Conservation (phyloP, 2,113 vertebrate genomes). For the Pristiophorus japonicus region DNA sequence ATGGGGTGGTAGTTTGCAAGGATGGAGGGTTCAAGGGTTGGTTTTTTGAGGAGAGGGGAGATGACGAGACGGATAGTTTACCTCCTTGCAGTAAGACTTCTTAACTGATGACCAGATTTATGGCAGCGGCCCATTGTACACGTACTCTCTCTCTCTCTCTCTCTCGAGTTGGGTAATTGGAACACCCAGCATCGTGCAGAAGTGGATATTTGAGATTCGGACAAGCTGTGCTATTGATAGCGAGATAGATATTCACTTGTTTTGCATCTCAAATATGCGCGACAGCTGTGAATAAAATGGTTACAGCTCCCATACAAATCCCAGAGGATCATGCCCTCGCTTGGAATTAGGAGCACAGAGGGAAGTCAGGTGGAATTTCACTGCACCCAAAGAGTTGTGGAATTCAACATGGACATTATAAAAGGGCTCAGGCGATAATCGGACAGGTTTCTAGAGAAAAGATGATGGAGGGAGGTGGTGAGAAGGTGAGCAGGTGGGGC, state of each 20-base stretch:
- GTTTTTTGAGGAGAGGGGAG: no score
- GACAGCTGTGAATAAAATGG: conserved; percentile 7
- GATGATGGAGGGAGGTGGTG: not conserved
- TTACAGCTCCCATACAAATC: conserved; percentile 5
- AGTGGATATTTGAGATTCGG: not conserved
- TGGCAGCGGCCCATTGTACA: not conserved
- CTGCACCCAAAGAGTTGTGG: not conserved
- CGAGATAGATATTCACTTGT: conserved; percentile 19
- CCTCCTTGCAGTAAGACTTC: no score
- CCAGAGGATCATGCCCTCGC: not conserved
- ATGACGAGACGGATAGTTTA: no score
- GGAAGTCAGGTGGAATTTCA: not conserved
- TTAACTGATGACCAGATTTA: not conserved
- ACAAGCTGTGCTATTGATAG: not conserved
- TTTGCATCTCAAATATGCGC: conserved; percentile 18
- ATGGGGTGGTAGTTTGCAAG: no score
- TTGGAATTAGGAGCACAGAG: not conserved
- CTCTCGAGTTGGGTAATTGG: not conserved
- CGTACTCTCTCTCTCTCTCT: not conserved
- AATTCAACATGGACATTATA: not conserved
- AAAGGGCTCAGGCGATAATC: not conserved
- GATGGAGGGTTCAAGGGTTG: no score
- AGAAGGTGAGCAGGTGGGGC: not conserved
- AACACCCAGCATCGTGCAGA: not conserved
- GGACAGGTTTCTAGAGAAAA: not conserved